Evolutionary conservation across 2,113 vertebrate genomes (phyloP), one percentile per base, ranked within the genome.

Genomic region (Tychaedon coryphoeus): DNA sequence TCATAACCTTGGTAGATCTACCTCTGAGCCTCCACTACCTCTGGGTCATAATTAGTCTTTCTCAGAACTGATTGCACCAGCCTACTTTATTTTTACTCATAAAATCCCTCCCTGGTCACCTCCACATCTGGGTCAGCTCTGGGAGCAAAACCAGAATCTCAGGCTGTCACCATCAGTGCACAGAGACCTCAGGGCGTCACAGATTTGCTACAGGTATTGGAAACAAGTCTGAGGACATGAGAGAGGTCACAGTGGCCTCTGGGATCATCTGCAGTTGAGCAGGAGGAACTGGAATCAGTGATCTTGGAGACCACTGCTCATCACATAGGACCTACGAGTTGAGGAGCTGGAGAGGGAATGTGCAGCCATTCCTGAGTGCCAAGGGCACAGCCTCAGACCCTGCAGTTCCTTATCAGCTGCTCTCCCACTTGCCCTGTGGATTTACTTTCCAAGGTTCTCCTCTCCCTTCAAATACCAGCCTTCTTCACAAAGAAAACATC

Each of bases 371-470:
- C 38, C 70, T 34, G 65, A 4, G 51, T 14, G 23, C 54, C 16
- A 4, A 54, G 23, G 48, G 10, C 4, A 1, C 0, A 0, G 20
- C 28, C 33, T 36, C 24, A 48, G 54, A n/a, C 20, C 15, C 53
- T 50, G 45, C 33, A 18, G 29, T 2, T 73, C 43, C 28, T 77
- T 4, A 15, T 5, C 34, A 43, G 34, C n/a, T 80, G 4, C 28
- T 79, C n/a, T 75, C 48, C 48, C 8, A 29, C 12, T 19, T 79
- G 5, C 31, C 17, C 19, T 9, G 6, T 5, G 20, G 42, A 53
- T 72, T 90, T 56, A 14, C 5, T 18, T 16, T 18, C 31, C 26
- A 48, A 71, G 4, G 11, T 9, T 43, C 1, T 31, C 28, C 6
- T 26, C 9, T 42, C 34, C 58, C 22, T 47, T 62, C 57, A 54